A percentile compares a stretch with the other conserved stretches of the same genome.
Evolutionary conservation across 2,888 invertebrate species (phyloP).

Genomic region (Marasmarcha lunaedactyla): DNA sequence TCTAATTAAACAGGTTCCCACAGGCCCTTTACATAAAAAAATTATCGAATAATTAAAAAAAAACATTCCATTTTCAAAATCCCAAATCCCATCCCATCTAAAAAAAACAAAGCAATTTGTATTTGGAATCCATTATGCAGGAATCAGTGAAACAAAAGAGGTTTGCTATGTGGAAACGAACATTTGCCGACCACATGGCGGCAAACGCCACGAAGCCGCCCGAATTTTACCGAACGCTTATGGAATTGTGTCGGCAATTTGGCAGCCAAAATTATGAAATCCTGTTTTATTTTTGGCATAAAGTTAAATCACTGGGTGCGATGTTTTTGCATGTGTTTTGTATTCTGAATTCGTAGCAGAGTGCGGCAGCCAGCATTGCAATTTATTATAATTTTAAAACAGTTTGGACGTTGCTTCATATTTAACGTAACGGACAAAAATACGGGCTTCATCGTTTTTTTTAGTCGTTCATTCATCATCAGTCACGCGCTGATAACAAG

Average conservation of each 20-base stretch:
- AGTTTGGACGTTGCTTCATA: no score
- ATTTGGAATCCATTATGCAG: not conserved
- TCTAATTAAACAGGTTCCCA: no score
- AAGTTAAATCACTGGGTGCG: no score
- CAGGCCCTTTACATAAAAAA: no score
- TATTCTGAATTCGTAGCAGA: no score
- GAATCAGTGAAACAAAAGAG: constrained; percentile 7
- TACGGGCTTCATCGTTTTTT: no score
- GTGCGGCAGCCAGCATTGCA: no score
- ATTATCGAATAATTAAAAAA: not conserved
- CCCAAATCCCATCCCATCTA: not conserved
- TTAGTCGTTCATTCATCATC: no score
- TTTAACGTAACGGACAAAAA: no score
- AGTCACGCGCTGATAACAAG: no score
- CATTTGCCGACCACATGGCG: constrained; percentile 54
- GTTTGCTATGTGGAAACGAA: constrained; percentile 16
- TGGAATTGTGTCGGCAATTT: constrained; percentile 1
- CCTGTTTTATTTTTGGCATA: not conserved
- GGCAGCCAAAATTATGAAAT: not conserved
- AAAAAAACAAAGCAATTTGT: not conserved
- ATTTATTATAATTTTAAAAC: no score
- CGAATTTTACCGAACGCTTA: constrained; percentile 25
- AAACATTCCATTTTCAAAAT: not conserved
- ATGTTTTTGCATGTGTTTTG: no score
- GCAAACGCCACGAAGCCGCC: constrained; percentile 28